These are phyloP conservation scores for Pelodytes ibericus DNA, from an alignment of 2,797 vertebrate genomes.

Conservation along the genomic window DNA sequence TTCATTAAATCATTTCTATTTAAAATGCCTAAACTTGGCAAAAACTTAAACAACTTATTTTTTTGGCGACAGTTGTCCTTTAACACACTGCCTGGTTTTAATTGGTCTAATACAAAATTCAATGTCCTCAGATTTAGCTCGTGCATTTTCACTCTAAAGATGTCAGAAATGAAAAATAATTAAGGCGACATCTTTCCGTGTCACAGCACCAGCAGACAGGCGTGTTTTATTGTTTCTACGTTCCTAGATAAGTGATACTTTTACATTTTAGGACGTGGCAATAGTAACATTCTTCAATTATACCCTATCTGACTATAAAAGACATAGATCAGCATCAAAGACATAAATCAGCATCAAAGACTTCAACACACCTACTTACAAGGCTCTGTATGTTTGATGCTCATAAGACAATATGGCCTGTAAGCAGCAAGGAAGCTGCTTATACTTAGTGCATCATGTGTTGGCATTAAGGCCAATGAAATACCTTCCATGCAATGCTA, in stretches of 20 bases:
- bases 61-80: too few species aligned
- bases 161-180: not conserved
- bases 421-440: constrained; percentile 19
- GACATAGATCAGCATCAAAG: constrained; percentile 41
- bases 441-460: constrained; percentile 34
- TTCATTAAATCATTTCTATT: too few species aligned
- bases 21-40: too few species aligned
- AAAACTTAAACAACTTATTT: too few species aligned
- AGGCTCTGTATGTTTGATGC: constrained; percentile 40
- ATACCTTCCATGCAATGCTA: constrained; percentile 31
- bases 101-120: not conserved
- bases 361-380: constrained; percentile 45
- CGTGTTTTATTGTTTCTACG: constrained; percentile 16
- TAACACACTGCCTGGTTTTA: not conserved
- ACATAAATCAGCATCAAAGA: constrained; percentile 47
- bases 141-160: not conserved
- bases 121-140: not conserved
- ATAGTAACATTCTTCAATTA: constrained; percentile 37
- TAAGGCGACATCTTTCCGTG: not conserved
- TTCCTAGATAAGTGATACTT: constrained; percentile 9
- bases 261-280: constrained; percentile 7
- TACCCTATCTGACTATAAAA: constrained; percentile 39
- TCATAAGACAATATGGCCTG: constrained; percentile 14
- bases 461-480: constrained; percentile 30
- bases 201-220: not conserved